A percentile compares a stretch with the other conserved stretches of the same genome.
Conservation (phyloP, 2,888 invertebrate genomes). For the Scrobipalpa atriplicella region DNA sequence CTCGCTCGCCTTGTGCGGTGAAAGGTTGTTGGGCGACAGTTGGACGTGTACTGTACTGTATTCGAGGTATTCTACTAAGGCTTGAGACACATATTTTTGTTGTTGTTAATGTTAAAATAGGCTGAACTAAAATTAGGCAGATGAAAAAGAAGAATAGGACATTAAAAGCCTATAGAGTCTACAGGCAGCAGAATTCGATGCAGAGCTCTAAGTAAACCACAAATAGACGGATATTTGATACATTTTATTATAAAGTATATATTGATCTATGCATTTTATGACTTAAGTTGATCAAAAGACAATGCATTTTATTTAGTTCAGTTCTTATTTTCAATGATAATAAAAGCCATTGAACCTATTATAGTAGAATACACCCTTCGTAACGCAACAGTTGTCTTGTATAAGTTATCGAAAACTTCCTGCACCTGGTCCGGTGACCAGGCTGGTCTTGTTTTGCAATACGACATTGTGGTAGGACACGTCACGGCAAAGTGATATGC, state of each 20-base stretch:
- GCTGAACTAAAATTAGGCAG: not conserved
- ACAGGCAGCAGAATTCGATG: too few relatives aligned
- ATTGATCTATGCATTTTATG: too few relatives aligned
- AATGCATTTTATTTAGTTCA: too few relatives aligned
- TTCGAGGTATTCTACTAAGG: not conserved
- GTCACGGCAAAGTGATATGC: not conserved
- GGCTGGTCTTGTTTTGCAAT: not conserved
- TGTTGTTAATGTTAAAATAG: not conserved
- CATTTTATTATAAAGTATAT: too few relatives aligned
- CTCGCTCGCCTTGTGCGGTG: conserved; percentile 18
- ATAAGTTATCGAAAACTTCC: conserved; percentile 5
- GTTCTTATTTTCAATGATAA: too few relatives aligned
- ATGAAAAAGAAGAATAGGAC: too few relatives aligned
- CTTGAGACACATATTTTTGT: not conserved
- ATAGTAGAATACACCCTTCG: not conserved
- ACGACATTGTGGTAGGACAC: not conserved
- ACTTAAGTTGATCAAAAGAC: too few relatives aligned
- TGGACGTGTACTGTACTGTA: conserved; percentile 4
- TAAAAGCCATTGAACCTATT: not conserved
- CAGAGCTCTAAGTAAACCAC: too few relatives aligned
- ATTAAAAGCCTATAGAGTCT: too few relatives aligned
- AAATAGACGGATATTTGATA: too few relatives aligned
- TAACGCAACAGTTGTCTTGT: not conserved
- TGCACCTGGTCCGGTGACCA: not conserved
- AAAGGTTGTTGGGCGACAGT: conserved; percentile 11